A percentile compares a stretch with the other conserved stretches of the same genome.
These are phyloP conservation scores for Iguana delicatissima DNA, from an alignment of 2,797 vertebrate species.

Conservation along the genomic window DNA sequence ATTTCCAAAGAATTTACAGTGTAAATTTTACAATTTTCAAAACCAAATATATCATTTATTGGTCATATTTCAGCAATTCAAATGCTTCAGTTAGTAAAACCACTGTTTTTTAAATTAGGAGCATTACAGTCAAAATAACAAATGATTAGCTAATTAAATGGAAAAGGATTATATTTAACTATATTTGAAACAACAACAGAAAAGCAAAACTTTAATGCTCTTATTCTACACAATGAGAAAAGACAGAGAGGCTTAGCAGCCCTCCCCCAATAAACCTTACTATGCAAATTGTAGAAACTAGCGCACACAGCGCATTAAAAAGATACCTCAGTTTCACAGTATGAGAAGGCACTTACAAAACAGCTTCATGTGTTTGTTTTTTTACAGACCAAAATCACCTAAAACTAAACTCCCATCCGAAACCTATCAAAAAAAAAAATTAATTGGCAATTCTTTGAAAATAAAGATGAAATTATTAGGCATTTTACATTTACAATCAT, in stretches of 20 bases:
- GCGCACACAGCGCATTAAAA: not conserved
- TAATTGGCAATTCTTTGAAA: not conserved
- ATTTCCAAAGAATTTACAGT: not conserved
- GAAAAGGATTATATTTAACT: not conserved
- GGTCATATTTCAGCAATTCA: not conserved
- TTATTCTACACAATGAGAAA: slow-evolving; percentile 11
- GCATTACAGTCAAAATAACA: not conserved
- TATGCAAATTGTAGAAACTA: not conserved
- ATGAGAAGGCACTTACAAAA: not conserved
- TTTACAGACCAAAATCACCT: not conserved
- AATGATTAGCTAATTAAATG: not conserved
- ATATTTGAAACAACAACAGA: not conserved
- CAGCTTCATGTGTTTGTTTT: not conserved
- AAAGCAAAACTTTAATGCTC: not conserved
- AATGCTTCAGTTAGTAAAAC: not conserved
- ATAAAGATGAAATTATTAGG: not conserved
- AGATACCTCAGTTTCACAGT: slow-evolving; percentile 2
- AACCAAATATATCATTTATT: not conserved
- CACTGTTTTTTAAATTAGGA: not conserved
- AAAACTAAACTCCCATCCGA: not conserved
- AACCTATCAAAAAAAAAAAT: not conserved
- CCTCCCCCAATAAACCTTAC: not conserved
- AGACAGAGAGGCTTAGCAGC: not conserved
- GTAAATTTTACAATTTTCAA: not conserved
- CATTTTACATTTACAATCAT: not conserved